phyloP scores from a whole-genome alignment of 2,888 invertebrate species.

The Trissolcus japonicus region DNA sequence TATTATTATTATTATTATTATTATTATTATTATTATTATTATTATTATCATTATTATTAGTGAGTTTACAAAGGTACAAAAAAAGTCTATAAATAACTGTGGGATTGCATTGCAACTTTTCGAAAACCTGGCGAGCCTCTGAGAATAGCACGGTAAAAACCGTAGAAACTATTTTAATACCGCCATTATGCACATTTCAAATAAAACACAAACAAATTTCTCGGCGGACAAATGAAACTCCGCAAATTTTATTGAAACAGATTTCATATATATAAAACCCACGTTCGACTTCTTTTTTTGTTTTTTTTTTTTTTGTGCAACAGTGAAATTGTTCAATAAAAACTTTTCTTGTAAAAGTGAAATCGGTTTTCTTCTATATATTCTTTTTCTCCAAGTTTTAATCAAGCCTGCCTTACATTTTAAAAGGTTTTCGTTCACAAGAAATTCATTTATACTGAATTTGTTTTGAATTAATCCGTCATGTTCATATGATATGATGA shows the following conservation, averaged over 20 bases:
- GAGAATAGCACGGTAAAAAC: slow-evolving; percentile 35
- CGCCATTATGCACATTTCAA: slow-evolving; percentile 46
- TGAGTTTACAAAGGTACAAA: not conserved
- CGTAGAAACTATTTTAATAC: slow-evolving; percentile 52
- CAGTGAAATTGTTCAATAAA: slow-evolving; percentile 46
- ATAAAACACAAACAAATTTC: slow-evolving; percentile 47
- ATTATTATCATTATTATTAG: not conserved
- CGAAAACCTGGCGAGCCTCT: slow-evolving; percentile 28
- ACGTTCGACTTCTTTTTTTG: slow-evolving; percentile 30
- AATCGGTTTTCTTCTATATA: slow-evolving; percentile 11
- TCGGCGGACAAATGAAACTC: slow-evolving; percentile 41
- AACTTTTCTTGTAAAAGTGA: slow-evolving; percentile 44
- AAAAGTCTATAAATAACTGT: slow-evolving; percentile 25
- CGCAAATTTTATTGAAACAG: slow-evolving; percentile 41
- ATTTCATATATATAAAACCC: slow-evolving; percentile 29
- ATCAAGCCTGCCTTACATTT: no score
- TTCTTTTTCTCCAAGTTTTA: no score
- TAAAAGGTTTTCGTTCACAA: no score
- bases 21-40: not conserved
- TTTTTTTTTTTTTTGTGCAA: slow-evolving; percentile 7
- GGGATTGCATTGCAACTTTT: slow-evolving; percentile 32
- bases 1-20: not conserved
- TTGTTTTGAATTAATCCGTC: no score
- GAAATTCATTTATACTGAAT: not conserved
- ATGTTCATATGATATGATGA: not conserved